Evolutionary conservation across 1,140 invertebrate genomes (phyloP).

Genomic region (Drosophila leontia): DNA sequence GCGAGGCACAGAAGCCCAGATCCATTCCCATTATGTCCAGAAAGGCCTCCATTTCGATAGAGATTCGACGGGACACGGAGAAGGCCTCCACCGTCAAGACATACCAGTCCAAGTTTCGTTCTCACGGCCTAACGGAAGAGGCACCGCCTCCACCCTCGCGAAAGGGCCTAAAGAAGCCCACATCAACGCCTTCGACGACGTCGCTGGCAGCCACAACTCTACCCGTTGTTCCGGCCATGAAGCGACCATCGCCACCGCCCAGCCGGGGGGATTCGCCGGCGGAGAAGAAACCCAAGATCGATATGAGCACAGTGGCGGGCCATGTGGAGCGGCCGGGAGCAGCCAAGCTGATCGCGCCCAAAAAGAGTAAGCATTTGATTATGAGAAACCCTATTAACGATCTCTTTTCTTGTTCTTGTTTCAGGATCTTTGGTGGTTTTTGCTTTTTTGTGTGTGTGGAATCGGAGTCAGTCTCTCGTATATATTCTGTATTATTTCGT

Average conservation of each 20-base stretch:
- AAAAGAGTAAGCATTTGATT: slow-evolving; percentile 92
- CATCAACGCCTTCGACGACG: slow-evolving; percentile 61
- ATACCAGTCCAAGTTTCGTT: slow-evolving; percentile 94
- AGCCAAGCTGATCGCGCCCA: slow-evolving; percentile 93
- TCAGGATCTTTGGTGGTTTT: slow-evolving; percentile 71
- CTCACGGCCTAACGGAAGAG: slow-evolving; percentile 93
- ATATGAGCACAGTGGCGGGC: slow-evolving; percentile 82
- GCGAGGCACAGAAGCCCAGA: slow-evolving; percentile 62
- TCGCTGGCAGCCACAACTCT: slow-evolving; percentile 1
- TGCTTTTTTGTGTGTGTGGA: slow-evolving; percentile 61
- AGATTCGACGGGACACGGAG: slow-evolving; percentile 90
- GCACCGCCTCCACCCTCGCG: slow-evolving; percentile 91
- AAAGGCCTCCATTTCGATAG: slow-evolving; percentile 92
- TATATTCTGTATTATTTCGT: slow-evolving; percentile 44
- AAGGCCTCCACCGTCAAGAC: slow-evolving; percentile 94
- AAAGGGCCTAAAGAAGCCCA: slow-evolving; percentile 87
- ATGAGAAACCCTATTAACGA: slow-evolving; percentile 56
- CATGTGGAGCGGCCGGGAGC: slow-evolving; percentile 89
- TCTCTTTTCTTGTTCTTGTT: slow-evolving; percentile 77
- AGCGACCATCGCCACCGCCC: slow-evolving; percentile 88
- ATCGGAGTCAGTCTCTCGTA: slow-evolving; percentile 23
- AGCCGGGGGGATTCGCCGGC: slow-evolving; percentile 87
- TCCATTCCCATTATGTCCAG: slow-evolving; percentile 86
- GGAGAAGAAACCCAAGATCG: slow-evolving; percentile 91
- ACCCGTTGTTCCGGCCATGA: slow-evolving; percentile 65